phyloP scores from a whole-genome alignment of 2,888 invertebrate genomes.

The Pyrrhosoma nymphula region DNA sequence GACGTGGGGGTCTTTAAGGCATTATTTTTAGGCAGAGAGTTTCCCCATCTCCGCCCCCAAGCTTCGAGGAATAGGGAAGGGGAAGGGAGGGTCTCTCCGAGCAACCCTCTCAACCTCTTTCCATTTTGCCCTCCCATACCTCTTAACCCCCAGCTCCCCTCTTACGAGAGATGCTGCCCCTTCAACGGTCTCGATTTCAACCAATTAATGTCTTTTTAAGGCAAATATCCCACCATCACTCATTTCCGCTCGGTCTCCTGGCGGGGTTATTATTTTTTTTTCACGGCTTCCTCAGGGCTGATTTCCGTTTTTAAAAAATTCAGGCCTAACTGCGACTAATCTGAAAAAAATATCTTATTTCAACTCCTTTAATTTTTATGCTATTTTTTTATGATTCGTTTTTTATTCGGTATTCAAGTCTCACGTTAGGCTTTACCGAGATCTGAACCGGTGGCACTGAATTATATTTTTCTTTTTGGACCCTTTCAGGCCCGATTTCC shows the following conservation, averaged over 20 bases:
- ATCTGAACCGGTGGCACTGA: no score
- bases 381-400: no score
- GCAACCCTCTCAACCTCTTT: background rate
- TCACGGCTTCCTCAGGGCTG: background rate
- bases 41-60: background rate
- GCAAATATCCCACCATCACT: background rate
- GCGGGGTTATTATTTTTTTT: background rate
- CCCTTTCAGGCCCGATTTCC: no score
- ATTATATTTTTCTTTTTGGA: no score
- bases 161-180: background rate
- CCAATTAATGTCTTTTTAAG: background rate
- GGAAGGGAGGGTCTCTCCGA: background rate
- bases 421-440: no score
- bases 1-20: conserved; percentile 28
- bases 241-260: background rate
- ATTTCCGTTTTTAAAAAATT: background rate
- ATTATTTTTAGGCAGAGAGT: conserved; percentile 13
- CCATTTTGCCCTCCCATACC: background rate
- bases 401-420: no score
- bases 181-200: conserved; percentile 8
- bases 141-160: background rate
- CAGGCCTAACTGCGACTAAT: background rate
- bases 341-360: background rate
- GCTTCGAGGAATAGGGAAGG: no score
- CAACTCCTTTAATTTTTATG: no score